A percentile compares a stretch with the other conserved stretches of the same genome.
Conservation (phyloP, 2,113 vertebrate genomes). For the Campylorhamphus procurvoides region DNA sequence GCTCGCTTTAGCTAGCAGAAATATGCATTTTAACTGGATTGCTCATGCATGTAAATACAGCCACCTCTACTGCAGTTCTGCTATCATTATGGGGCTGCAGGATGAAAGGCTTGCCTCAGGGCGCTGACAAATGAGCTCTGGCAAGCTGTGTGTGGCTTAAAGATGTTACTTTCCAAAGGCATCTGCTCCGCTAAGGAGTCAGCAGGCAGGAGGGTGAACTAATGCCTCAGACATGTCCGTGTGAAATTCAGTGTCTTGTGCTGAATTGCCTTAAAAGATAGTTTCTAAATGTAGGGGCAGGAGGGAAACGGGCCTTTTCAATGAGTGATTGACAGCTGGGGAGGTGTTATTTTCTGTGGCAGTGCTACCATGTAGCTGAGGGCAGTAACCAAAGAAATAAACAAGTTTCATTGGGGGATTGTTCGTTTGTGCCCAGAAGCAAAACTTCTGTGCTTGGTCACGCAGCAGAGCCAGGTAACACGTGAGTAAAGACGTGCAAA, state of each 20-base stretch:
- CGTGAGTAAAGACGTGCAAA: background rate
- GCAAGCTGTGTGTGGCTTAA: background rate
- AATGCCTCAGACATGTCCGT: background rate
- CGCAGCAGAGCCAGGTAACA: background rate
- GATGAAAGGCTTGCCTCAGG: constrained; percentile 52
- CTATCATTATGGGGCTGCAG: background rate
- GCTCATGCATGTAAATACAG: constrained; percentile 45
- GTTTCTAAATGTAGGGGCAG: background rate
- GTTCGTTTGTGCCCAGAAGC: background rate
- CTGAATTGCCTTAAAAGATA: background rate
- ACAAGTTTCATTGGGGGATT: background rate
- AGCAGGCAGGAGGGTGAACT: background rate
- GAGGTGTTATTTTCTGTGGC: background rate
- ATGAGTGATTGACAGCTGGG: background rate
- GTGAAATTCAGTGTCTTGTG: background rate
- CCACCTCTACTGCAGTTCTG: background rate
- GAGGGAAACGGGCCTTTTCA: background rate
- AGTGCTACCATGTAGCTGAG: background rate
- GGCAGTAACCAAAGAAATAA: background rate
- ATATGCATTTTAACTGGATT: background rate
- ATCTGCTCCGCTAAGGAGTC: background rate
- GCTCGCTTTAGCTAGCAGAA: background rate
- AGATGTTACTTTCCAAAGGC: background rate
- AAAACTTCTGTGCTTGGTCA: background rate
- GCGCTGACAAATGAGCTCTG: constrained; percentile 41